phyloP scores from a whole-genome alignment of 2,888 invertebrate species.

The Lymantria monacha region DNA sequence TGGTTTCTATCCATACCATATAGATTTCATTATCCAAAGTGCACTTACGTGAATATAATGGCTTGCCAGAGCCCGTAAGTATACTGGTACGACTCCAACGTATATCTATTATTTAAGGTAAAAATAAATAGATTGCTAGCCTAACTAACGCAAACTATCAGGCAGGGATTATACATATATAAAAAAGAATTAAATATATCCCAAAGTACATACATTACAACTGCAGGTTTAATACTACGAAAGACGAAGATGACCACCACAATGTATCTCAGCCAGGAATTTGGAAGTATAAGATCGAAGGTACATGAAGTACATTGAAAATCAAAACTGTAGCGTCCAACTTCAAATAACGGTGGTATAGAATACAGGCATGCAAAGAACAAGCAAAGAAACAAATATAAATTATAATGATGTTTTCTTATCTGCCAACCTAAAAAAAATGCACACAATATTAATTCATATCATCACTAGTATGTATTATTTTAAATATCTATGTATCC shows the following conservation, averaged over 20 bases:
- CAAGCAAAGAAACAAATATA: conserved; percentile 55
- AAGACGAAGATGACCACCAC: conserved; percentile 54
- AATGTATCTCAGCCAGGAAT: conserved; percentile 48
- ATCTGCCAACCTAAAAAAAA: conserved; percentile 60
- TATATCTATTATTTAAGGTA: no score
- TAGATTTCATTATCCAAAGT: no score
- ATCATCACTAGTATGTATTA: not conserved
- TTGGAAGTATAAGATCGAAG: conserved; percentile 60
- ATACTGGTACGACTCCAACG: no score
- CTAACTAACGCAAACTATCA: no score
- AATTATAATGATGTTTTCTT: conserved; percentile 51
- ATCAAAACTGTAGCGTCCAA: conserved; percentile 63
- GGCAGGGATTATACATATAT: no score
- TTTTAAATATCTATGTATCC: no score
- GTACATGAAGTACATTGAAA: conserved; percentile 66
- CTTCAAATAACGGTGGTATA: conserved; percentile 57
- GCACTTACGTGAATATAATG: no score
- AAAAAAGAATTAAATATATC: no score
- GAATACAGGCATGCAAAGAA: conserved; percentile 60
- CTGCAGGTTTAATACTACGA: conserved; percentile 60
- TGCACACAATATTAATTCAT: no score
- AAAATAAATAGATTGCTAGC: no score
- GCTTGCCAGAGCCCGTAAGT: no score
- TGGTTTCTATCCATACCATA: no score
- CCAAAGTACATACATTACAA: conserved; percentile 60